These are phyloP conservation scores for Nysson spinosus DNA, from an alignment of 2,888 invertebrate species.

Conservation along the genomic window DNA sequence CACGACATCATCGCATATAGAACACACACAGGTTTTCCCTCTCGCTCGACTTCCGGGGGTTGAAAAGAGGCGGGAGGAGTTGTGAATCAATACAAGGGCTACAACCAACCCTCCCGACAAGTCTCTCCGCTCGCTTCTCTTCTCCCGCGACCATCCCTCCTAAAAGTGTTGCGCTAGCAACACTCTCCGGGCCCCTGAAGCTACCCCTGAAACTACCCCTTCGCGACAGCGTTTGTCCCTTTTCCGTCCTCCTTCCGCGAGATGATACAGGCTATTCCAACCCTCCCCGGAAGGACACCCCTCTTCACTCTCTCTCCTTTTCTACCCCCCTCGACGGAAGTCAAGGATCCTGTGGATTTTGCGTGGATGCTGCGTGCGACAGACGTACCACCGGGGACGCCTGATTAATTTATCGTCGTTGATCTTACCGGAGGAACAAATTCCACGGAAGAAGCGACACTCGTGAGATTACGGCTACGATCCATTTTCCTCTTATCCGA, in stretches of 20 bases:
- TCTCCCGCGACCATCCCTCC: slow-evolving; percentile 14
- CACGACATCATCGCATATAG: too few relatives aligned
- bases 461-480: background rate
- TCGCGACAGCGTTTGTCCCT: slow-evolving; percentile 35
- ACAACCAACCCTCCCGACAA: slow-evolving; percentile 38
- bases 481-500: background rate
- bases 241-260: slow-evolving; percentile 41
- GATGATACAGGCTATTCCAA: slow-evolving; percentile 54
- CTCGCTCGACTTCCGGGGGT: slow-evolving; percentile 31
- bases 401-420: slow-evolving; percentile 30
- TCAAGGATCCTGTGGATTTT: slow-evolving; percentile 29
- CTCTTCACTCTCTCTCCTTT: slow-evolving; percentile 3
- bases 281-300: too few relatives aligned
- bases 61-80: slow-evolving; percentile 45
- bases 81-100: slow-evolving; percentile 72
- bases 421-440: background rate
- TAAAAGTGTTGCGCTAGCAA: too few relatives aligned
- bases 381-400: slow-evolving; percentile 15
- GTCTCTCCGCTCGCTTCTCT: slow-evolving; percentile 32
- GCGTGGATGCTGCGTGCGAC: slow-evolving; percentile 16
- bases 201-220: slow-evolving; percentile 11
- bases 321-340: slow-evolving; percentile 19
- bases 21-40: too few relatives aligned
- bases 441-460: background rate
- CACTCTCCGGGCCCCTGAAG: slow-evolving; percentile 19